Evolutionary conservation across 2,797 vertebrate genomes (phyloP).

Genomic region (Petrocephalus schoutedeni): DNA sequence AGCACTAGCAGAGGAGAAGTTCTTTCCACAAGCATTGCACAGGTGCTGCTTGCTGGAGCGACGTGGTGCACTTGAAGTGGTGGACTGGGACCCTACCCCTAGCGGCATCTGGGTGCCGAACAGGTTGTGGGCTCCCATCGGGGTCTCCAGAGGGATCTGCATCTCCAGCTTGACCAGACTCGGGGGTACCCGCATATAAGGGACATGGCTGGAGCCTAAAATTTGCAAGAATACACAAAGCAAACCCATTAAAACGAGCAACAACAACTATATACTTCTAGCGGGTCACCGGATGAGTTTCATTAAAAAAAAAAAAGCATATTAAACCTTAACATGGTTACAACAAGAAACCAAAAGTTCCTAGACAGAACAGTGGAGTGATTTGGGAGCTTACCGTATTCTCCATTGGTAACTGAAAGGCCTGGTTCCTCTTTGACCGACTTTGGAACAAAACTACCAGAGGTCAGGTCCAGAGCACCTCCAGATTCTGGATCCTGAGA

Average conservation of each 20-base stretch:
- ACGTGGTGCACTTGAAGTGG: constrained; percentile 61
- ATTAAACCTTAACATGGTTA: not conserved
- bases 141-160: constrained; percentile 71
- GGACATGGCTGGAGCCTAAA: constrained; percentile 67
- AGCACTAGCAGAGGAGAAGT: constrained; percentile 94
- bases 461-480: constrained; percentile 83
- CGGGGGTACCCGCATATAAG: constrained; percentile 75
- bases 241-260: not conserved
- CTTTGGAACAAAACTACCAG: constrained; percentile 67
- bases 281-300: not conserved
- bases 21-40: constrained; percentile 84
- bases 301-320: not conserved
- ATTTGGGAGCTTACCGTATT: constrained; percentile 62
- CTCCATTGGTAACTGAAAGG: constrained; percentile 65
- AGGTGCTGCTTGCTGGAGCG: constrained; percentile 85
- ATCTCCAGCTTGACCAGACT: constrained; percentile 84
- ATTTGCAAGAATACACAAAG: not conserved
- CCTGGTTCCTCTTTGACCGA: constrained; percentile 77
- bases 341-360: not conserved
- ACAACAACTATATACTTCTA: not conserved
- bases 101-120: constrained; percentile 71
- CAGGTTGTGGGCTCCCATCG: constrained; percentile 58
- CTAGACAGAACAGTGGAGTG: not conserved
- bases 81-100: constrained; percentile 63
- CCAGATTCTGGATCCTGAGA: constrained; percentile 67